Evolutionary conservation across 92 coral and sea anemone species (phyloP).

Genomic region (Paragorgia papillata): DNA sequence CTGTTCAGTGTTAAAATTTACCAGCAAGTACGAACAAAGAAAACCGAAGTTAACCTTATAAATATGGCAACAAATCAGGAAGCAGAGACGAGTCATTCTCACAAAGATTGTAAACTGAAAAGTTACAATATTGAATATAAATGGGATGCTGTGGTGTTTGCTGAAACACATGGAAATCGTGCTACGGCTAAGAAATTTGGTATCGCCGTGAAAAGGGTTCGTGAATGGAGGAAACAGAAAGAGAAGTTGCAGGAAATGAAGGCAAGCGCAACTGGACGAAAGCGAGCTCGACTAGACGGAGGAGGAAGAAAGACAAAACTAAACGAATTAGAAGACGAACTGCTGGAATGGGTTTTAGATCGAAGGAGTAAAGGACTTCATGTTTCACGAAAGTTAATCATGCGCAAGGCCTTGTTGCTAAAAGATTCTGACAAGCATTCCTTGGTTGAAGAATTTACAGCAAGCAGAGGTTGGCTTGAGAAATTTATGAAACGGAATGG

Average conservation of each 20-base stretch:
- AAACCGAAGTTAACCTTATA: no score
- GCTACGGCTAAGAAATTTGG: slow-evolving; percentile 41
- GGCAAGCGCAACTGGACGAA: slow-evolving; percentile 48
- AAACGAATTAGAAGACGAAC: slow-evolving; percentile 36
- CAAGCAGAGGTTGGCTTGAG: slow-evolving; percentile 60
- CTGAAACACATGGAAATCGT: slow-evolving; percentile 47
- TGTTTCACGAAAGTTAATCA: slow-evolving; percentile 13
- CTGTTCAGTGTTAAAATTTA: no score
- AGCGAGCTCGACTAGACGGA: slow-evolving; percentile 42
- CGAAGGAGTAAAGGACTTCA: slow-evolving; percentile 45
- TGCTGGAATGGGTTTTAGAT: slow-evolving; percentile 51
- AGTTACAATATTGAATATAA: slow-evolving; percentile 1
- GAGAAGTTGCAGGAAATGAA: neutral
- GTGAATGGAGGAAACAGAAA: slow-evolving; percentile 46
- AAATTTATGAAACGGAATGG: slow-evolving; percentile 60
- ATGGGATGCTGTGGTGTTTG: slow-evolving; percentile 46
- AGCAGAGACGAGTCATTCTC: no score
- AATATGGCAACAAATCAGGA: no score
- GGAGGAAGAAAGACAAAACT: slow-evolving; percentile 44
- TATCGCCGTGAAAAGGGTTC: slow-evolving; percentile 33
- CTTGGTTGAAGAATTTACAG: slow-evolving; percentile 38
- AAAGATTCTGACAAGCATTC: no score
- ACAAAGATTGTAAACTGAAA: no score
- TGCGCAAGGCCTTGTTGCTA: no score
- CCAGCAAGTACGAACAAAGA: no score